Evolutionary conservation across 2,113 vertebrate genomes (phyloP), one percentile per base, ranked within the genome.

Genomic region (Melanerpes aurifrons): DNA sequence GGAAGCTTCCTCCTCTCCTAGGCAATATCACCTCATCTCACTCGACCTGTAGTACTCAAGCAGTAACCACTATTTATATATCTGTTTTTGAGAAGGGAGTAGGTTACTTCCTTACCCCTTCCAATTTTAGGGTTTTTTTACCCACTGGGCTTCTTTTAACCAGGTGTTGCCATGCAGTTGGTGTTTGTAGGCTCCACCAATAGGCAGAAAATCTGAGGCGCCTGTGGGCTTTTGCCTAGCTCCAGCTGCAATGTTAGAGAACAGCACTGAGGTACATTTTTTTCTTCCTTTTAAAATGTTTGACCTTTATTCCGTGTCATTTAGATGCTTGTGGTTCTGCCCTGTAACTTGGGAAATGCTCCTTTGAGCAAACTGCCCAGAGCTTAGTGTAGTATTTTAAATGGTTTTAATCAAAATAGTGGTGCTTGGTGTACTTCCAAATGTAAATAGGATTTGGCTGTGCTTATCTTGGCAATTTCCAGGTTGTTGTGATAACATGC

Each of bases 51-150:
- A 40, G 40, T 40, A 40, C 10, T 40, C 40, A 81, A 83, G 73
- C 82, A 83, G 66, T 88, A 90, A 87, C n/a, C 70, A 26, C 85
- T 91, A 77, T 94, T 91, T 83, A 74, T 93, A 19, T 57, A 86
- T 26, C 43, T 74, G 15, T 32, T 70, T 25, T 43, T 61, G 64
- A 73, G 53, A 93, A 73, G 53, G 75, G 72, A 82, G 73, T 76
- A 91, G 35, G 35, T 86, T 94, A 80, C 12, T 94, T 57, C 61
- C 61, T 86, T 43, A 77, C 37, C 57, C 74, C 37, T 37, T 37
- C 37, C 37, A 37, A 3, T 64, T 90, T 83, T 50, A 62, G 28
- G 79, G 89, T 43, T 48, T 43, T 74, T 40, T 56, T 90, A 21
- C 29, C 28, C 31, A n/a, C 31, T 54, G 62, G 54, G 48, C 43